These are phyloP conservation scores for Hepsetus odoe DNA, from an alignment of 2,113 vertebrate species.

Conservation along the genomic window DNA sequence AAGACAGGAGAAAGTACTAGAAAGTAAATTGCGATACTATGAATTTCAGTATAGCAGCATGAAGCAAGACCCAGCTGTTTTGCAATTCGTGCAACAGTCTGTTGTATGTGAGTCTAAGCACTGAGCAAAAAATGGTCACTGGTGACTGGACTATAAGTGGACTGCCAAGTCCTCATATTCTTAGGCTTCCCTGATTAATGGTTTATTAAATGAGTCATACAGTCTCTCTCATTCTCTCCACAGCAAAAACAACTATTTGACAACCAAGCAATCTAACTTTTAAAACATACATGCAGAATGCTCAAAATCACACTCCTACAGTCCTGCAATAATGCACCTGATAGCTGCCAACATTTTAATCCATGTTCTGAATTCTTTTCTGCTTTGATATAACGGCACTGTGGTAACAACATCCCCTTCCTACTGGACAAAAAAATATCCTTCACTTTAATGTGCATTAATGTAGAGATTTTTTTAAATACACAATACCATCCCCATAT, in stretches of 20 bases:
- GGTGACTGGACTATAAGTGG: neutral
- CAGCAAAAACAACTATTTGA: neutral
- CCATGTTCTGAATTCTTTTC: too few relatives aligned
- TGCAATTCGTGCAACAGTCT: neutral
- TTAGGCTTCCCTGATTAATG: slow-evolving; percentile 9
- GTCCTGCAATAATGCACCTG: neutral
- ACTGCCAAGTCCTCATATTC: neutral
- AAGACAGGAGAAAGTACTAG: neutral
- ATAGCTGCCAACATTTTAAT: neutral
- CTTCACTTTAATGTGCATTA: neutral
- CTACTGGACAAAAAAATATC: too few relatives aligned
- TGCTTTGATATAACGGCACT: too few relatives aligned
- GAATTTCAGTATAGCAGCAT: neutral
- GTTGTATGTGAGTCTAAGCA: neutral
- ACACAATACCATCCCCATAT: too few relatives aligned
- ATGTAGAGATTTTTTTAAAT: neutral
- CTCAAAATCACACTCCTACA: neutral
- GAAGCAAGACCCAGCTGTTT: neutral
- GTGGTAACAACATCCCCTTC: too few relatives aligned
- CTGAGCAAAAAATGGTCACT: neutral
- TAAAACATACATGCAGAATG: neutral
- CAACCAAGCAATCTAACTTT: slow-evolving; percentile 5
- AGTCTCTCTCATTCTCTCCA: neutral
- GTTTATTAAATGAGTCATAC: slow-evolving; percentile 31
- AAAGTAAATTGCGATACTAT: neutral